Evolutionary conservation across 2,797 vertebrate genomes (phyloP), one percentile per base, ranked within the genome.

Genomic region (Momotus momota): DNA sequence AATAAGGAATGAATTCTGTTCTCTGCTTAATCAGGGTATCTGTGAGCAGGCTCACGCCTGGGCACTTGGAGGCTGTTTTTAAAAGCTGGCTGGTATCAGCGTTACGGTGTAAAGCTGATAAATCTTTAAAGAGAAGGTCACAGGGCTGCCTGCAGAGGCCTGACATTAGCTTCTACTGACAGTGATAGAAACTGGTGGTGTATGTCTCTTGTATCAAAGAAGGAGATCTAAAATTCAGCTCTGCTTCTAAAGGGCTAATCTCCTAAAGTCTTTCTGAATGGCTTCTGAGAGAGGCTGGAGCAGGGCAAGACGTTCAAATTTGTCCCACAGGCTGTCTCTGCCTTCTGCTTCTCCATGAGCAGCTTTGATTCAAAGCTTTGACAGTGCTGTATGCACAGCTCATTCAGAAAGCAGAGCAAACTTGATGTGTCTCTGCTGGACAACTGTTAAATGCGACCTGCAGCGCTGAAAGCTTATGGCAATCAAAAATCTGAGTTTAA

Each of bases 61-160:
- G 51, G 74, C 10, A 14, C 71, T 91, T 38, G 19, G 23, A 87
- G 31, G 72, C 67, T 90, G 60, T 52, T 84, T 92, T 77, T 73
- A 73, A 95, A 88, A 85, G 55, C 78, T 84, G 67, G 10, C 55
- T 71, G 72, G 22, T 77, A 81, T 22, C 57, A 45, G 33, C 48
- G 71, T 67, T 73, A 11, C 0, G 3, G 45, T 82, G 64, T 49
- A 88, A 72, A 82, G 25, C 86, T 88, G 92, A 73, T 66, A 89
- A 41, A 78, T 73, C 71, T 80, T 86, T 90, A 73, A 82, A 90
- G 83, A 58, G 86, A 81, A 93, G 75, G 93, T 73, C 86, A 72
- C 58, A 54, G 84, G 51, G 41, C 83, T 92, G 83, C 77, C 51
- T 86, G 51, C 62, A 58, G 88, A 72, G 46, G 31, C 45, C 71